A percentile compares a stretch with the other conserved stretches of the same genome.
These are phyloP conservation scores for Sceloporus tristichus DNA, from an alignment of 2,113 vertebrate species.

Conservation along the genomic window DNA sequence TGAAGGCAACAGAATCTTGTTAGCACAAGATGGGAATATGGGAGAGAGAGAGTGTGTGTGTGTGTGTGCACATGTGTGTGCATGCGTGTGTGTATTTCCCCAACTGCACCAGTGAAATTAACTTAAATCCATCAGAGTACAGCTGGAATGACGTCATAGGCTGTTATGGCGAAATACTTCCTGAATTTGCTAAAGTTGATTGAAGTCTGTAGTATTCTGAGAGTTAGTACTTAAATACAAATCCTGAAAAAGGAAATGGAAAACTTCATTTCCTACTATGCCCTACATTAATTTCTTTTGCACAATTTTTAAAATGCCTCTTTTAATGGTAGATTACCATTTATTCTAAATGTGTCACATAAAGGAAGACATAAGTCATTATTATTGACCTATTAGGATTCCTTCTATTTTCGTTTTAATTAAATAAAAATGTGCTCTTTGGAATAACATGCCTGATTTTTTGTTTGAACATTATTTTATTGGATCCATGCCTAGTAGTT, in stretches of 20 bases:
- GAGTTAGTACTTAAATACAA: constrained; percentile 71
- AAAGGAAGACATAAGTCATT: constrained; percentile 84
- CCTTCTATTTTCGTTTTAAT: constrained; percentile 80
- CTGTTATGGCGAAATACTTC: constrained; percentile 77
- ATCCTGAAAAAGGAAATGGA: constrained; percentile 71
- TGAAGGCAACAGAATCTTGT: constrained; percentile 47
- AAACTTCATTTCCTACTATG: constrained; percentile 71
- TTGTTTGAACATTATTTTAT: constrained; percentile 71
- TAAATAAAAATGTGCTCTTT: constrained; percentile 83
- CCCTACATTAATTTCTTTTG: constrained; percentile 79
- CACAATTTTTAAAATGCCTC: constrained; percentile 63
- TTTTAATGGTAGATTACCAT: constrained; percentile 82
- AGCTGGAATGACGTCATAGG: constrained; percentile 79
- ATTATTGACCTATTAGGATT: constrained; percentile 82
- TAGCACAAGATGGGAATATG: not conserved
- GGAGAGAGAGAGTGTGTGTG: too few relatives aligned
- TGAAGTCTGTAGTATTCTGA: constrained; percentile 60
- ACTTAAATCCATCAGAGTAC: constrained; percentile 71
- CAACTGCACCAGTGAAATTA: constrained; percentile 65
- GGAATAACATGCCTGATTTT: constrained; percentile 70
- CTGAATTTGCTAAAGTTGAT: constrained; percentile 72
- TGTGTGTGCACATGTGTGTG: too few relatives aligned
- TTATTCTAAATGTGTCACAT: constrained; percentile 82
- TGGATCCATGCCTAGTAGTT: constrained; percentile 56
- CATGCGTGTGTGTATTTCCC: constrained; percentile 16